Evolutionary conservation across 2,797 vertebrate species (phyloP).

Genomic region (Ctenopoma multispine): DNA sequence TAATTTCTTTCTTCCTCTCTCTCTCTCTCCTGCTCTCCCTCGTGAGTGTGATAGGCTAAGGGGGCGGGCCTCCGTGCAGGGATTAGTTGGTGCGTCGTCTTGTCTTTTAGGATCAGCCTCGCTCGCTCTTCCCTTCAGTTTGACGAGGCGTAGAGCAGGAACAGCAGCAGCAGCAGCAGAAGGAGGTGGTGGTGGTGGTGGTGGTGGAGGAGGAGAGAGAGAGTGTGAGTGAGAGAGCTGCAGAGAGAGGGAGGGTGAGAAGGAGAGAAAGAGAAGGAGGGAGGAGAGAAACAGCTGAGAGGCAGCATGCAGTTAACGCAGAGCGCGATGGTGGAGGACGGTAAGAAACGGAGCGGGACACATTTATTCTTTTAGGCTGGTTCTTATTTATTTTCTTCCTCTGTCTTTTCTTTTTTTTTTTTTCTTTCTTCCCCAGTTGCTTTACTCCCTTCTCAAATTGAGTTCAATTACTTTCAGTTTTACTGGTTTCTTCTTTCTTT

Average conservation of each 20-base stretch:
- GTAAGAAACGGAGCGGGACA: conserved; percentile 52
- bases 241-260: conserved; percentile 27
- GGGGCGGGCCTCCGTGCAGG: conserved; percentile 78
- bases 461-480: neutral
- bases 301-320: conserved; percentile 74
- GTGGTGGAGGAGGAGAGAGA: conserved; percentile 20
- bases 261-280: conserved; percentile 37
- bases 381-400: neutral
- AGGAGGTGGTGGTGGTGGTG: conserved; percentile 39
- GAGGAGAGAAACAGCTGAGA: conserved; percentile 75
- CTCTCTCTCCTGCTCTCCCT: conserved; percentile 21
- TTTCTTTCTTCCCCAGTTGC: neutral
- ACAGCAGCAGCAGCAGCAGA: conserved; percentile 54
- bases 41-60: conserved; percentile 79
- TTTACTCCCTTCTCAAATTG: neutral
- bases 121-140: conserved; percentile 76
- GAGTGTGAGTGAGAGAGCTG: conserved; percentile 14
- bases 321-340: conserved; percentile 69
- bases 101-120: conserved; percentile 82
- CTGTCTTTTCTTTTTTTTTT: neutral
- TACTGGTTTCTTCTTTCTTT: neutral
- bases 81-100: conserved; percentile 74
- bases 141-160: conserved; percentile 62
- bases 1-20: conserved; percentile 31
- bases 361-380: neutral